phyloP scores from a whole-genome alignment of 2,888 invertebrate genomes.

The Hanleya hanleyi region DNA sequence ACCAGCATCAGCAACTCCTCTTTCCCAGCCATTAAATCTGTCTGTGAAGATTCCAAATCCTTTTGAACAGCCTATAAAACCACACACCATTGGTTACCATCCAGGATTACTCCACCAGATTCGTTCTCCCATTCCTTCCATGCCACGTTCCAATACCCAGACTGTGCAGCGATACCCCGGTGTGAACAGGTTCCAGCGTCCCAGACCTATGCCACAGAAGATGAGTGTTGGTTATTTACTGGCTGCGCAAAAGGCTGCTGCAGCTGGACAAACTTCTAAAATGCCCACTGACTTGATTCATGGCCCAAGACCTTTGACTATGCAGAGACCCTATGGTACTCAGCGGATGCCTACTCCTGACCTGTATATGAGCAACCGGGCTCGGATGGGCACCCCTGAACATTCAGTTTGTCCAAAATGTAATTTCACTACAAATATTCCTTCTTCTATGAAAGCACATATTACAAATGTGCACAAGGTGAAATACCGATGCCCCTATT shows the following conservation, averaged over 20 bases:
- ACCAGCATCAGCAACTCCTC: background rate
- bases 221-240: too few relatives aligned
- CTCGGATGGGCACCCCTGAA: background rate
- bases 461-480: background rate
- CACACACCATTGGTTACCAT: background rate
- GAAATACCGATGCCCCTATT: background rate
- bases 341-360: too few relatives aligned
- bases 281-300: too few relatives aligned
- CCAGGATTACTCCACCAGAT: too few relatives aligned
- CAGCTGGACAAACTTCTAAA: too few relatives aligned
- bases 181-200: background rate
- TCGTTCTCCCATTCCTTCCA: too few relatives aligned
- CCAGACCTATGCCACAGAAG: background rate
- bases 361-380: background rate
- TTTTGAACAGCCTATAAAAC: background rate
- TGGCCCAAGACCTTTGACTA: too few relatives aligned
- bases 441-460: background rate
- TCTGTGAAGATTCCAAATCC: background rate
- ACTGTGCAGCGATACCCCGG: too few relatives aligned
- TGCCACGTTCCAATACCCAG: too few relatives aligned
- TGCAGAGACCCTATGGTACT: too few relatives aligned
- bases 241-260: too few relatives aligned
- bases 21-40: background rate
- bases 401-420: background rate
- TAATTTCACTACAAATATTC: background rate